Percentiles rank a stretch among this genome's conserved stretches.
These are phyloP conservation scores for Brienomyrus brachyistius DNA, from an alignment of 2,113 vertebrate genomes.

Conservation along the genomic window DNA sequence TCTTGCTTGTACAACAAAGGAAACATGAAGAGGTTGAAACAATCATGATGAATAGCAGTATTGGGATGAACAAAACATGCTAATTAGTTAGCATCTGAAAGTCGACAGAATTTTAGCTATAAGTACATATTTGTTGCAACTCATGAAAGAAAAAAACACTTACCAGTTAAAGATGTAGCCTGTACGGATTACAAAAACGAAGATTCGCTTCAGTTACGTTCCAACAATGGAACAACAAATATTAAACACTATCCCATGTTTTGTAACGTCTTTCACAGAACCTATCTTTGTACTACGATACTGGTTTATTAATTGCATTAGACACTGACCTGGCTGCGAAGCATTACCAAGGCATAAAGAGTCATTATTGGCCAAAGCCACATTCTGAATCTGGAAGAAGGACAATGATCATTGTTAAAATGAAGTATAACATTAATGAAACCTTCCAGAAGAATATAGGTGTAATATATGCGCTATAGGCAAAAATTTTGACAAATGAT, in stretches of 20 bases:
- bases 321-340: constrained; percentile 31
- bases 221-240: not conserved
- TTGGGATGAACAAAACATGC: not conserved
- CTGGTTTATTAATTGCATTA: not conserved
- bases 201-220: not conserved
- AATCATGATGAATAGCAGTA: not conserved
- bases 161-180: constrained; percentile 32
- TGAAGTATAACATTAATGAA: not conserved
- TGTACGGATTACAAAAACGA: constrained; percentile 23
- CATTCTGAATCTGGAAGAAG: constrained; percentile 34
- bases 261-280: not conserved
- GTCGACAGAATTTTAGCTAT: not conserved
- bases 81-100: not conserved
- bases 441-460: not conserved
- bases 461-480: not conserved
- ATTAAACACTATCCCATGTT: not conserved
- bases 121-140: not conserved
- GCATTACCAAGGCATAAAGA: constrained; percentile 26
- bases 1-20: not conserved
- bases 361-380: constrained; percentile 21
- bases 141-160: not conserved
- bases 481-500: not conserved
- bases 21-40: not conserved
- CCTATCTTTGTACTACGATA: not conserved
- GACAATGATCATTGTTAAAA: not conserved